Percentiles rank a stretch among this genome's conserved stretches.
Conservation (phyloP, 2,888 invertebrate genomes). For the Callyntrura guangdongensis region DNA sequence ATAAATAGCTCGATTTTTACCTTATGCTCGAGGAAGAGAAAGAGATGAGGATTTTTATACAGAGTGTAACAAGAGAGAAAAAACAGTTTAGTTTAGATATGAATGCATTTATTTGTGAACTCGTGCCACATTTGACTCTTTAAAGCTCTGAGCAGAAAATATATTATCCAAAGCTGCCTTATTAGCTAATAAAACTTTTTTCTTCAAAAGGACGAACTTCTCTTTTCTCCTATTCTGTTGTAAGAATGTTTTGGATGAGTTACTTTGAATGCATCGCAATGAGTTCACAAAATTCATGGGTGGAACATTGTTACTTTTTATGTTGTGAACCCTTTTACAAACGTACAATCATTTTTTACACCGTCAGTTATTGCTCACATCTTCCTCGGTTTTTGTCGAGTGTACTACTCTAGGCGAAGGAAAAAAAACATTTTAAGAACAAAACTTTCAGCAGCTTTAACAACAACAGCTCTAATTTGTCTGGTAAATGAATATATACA, state of each 20-base stretch:
- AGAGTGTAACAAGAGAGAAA: background rate
- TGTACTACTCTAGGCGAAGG: no score
- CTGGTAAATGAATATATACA: background rate
- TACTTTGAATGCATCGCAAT: conserved; percentile 69
- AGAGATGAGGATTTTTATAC: background rate
- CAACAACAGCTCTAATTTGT: no score
- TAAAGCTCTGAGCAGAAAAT: conserved; percentile 21
- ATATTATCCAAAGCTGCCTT: conserved; percentile 23
- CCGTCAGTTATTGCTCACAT: conserved; percentile 10
- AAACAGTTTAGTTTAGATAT: conserved; percentile 51
- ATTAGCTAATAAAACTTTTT: conserved; percentile 68
- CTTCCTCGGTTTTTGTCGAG: background rate
- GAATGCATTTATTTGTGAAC: conserved; percentile 63
- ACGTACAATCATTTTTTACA: conserved; percentile 12
- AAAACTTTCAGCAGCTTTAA: conserved; percentile 38
- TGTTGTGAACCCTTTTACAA: conserved; percentile 36
- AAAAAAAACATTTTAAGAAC: background rate
- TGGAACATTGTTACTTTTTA: conserved; percentile 63
- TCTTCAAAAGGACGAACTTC: conserved; percentile 39
- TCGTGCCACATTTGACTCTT: conserved; percentile 77
- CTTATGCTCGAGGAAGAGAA: background rate
- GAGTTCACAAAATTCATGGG: conserved; percentile 76
- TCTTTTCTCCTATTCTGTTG: conserved; percentile 5
- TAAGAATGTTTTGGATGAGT: conserved; percentile 58
- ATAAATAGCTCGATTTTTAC: background rate